These are phyloP conservation scores for Drosophila azteca DNA, from an alignment of 1,140 invertebrate genomes.

Conservation along the genomic window DNA sequence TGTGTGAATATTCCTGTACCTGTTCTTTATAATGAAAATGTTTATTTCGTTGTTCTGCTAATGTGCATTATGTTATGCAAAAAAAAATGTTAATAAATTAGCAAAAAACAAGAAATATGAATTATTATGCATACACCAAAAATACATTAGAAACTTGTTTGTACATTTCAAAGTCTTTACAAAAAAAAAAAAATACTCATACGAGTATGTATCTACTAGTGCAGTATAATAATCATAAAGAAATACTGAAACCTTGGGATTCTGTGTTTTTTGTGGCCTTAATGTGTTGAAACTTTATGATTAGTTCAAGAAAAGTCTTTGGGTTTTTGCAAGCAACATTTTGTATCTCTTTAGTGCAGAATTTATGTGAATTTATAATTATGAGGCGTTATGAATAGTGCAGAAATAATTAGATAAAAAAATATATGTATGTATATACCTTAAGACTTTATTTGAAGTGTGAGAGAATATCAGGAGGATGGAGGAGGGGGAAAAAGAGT, in stretches of 20 bases:
- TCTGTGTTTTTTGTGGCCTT: constrained; percentile 39
- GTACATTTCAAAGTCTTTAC: constrained; percentile 23
- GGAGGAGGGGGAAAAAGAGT: no score
- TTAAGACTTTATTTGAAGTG: no score
- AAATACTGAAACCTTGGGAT: constrained; percentile 39
- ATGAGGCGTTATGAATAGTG: background rate
- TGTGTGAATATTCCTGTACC: background rate
- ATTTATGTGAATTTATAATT: background rate
- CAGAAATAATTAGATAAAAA: no score
- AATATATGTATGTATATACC: no score
- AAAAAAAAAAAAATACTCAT: constrained; percentile 8
- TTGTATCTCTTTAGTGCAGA: background rate
- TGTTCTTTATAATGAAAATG: constrained; percentile 22
- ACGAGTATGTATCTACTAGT: constrained; percentile 10
- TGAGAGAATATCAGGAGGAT: no score
- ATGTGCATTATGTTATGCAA: background rate
- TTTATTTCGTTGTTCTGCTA: constrained; percentile 44
- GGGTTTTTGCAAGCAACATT: background rate
- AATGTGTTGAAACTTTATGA: constrained; percentile 39
- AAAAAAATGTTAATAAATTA: constrained; percentile 30
- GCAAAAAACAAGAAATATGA: constrained; percentile 29
- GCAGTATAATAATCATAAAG: constrained; percentile 41
- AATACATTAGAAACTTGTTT: constrained; percentile 61
- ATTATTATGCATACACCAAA: constrained; percentile 55
- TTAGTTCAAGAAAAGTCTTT: constrained; percentile 8